phyloP scores from a whole-genome alignment of 2,888 invertebrate species.

The Lapara coniferarum region DNA sequence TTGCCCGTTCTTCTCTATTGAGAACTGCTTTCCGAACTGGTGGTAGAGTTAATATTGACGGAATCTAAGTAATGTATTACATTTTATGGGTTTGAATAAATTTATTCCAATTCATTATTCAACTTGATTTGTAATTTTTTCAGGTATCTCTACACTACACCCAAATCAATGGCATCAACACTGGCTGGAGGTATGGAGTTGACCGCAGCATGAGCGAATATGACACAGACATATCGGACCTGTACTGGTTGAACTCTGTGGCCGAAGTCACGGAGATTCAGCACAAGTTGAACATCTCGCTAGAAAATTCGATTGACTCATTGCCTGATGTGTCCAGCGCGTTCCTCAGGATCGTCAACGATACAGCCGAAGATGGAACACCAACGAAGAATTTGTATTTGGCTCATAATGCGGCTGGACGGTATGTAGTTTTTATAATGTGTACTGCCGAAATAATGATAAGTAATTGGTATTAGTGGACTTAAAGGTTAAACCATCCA shows the following conservation, averaged over 20 bases:
- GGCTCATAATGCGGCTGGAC: conserved; percentile 91
- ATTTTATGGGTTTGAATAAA: no score
- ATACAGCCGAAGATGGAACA: conserved; percentile 64
- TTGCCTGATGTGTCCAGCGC: conserved; percentile 83
- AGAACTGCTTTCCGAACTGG: no score
- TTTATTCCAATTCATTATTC: no score
- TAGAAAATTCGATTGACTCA: conserved; percentile 56
- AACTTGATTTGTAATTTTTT: conserved; percentile 29
- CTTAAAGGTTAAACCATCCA: no score
- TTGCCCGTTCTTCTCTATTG: no score
- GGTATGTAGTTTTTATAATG: conserved; percentile 63
- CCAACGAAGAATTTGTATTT: conserved; percentile 84
- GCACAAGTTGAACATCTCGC: conserved; percentile 72
- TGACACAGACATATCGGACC: conserved; percentile 85
- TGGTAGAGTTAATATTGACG: no score
- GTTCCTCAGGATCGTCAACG: conserved; percentile 84
- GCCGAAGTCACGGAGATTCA: conserved; percentile 90
- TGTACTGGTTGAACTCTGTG: conserved; percentile 89
- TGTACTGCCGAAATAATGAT: neutral
- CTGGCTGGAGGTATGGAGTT: conserved; percentile 89
- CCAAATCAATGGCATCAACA: conserved; percentile 90
- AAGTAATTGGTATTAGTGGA: neutral
- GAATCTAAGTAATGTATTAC: no score
- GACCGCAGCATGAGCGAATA: conserved; percentile 85
- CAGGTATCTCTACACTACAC: conserved; percentile 89